A percentile compares a stretch with the other conserved stretches of the same genome.
Conservation (phyloP, 1,140 invertebrate genomes). For the Dendroctonus valens region DNA sequence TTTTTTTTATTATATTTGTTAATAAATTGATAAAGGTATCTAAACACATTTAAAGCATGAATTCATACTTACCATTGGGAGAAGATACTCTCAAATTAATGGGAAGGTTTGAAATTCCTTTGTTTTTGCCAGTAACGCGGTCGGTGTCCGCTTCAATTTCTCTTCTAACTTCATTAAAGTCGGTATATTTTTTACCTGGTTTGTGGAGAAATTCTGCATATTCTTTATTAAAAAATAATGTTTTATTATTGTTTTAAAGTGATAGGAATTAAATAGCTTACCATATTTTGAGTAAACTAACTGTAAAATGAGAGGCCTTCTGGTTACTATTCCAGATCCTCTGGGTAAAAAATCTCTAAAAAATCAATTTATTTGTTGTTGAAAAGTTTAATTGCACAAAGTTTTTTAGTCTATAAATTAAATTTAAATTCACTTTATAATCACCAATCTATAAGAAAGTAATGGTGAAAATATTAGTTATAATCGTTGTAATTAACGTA, state of each 20-base stretch:
- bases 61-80: slow-evolving; percentile 77
- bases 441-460: too few species aligned
- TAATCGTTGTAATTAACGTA: too few species aligned
- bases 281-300: slow-evolving; percentile 84
- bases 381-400: too few species aligned
- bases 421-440: too few species aligned
- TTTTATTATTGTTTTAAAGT: neutral
- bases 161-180: slow-evolving; percentile 94
- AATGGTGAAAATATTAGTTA: too few species aligned
- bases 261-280: slow-evolving; percentile 53
- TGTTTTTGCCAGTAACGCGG: slow-evolving; percentile 93
- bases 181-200: slow-evolving; percentile 94
- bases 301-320: slow-evolving; percentile 96
- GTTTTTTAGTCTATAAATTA: too few species aligned
- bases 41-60: neutral
- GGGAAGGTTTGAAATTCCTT: slow-evolving; percentile 98
- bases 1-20: too few species aligned
- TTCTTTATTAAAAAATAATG: slow-evolving; percentile 60
- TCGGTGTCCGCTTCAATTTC: slow-evolving; percentile 99
- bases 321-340: slow-evolving; percentile 96
- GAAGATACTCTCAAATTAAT: slow-evolving; percentile 98
- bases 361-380: slow-evolving; percentile 36
- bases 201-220: slow-evolving; percentile 98
- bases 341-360: slow-evolving; percentile 93
- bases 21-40: neutral